Conservation (phyloP, 2,113 vertebrate genomes). For the Origma solitaria region DNA sequence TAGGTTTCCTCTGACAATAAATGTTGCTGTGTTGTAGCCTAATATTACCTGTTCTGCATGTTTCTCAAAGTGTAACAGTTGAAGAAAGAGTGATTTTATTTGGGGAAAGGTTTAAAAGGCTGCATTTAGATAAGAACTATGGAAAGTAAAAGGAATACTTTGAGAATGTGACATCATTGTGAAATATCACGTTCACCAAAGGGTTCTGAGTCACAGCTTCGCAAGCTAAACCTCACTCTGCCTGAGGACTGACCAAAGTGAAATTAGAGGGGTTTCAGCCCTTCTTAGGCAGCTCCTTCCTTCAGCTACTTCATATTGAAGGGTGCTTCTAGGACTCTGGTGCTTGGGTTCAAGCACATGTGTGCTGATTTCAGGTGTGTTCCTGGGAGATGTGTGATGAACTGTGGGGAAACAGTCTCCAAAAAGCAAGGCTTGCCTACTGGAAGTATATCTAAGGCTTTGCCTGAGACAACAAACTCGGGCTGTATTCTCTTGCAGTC, state of each 20-base stretch:
- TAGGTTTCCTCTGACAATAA: background rate
- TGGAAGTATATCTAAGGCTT: background rate
- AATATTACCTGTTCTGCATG: background rate
- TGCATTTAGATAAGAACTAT: background rate
- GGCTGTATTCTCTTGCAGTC: background rate
- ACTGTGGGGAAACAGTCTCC: background rate
- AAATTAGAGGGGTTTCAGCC: background rate
- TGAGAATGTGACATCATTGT: background rate
- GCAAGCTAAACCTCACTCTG: background rate
- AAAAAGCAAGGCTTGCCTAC: background rate
- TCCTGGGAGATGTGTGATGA: background rate
- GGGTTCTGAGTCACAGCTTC: background rate
- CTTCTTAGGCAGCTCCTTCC: background rate
- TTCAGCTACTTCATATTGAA: background rate
- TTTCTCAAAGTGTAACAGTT: background rate
- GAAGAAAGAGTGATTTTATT: background rate
- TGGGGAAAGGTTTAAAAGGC: background rate
- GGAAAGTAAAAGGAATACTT: background rate
- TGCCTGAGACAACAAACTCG: background rate
- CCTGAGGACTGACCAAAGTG: background rate
- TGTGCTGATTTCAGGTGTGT: background rate
- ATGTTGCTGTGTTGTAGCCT: background rate
- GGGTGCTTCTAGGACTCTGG: background rate
- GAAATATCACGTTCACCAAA: background rate
- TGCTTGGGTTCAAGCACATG: accelerated